Percentiles rank a stretch among this genome's conserved stretches.
Evolutionary conservation across 30 jellyfish, hydroid and myxozoan species (phyloP).

Genomic region (Pseudorhiza aurosa): DNA sequence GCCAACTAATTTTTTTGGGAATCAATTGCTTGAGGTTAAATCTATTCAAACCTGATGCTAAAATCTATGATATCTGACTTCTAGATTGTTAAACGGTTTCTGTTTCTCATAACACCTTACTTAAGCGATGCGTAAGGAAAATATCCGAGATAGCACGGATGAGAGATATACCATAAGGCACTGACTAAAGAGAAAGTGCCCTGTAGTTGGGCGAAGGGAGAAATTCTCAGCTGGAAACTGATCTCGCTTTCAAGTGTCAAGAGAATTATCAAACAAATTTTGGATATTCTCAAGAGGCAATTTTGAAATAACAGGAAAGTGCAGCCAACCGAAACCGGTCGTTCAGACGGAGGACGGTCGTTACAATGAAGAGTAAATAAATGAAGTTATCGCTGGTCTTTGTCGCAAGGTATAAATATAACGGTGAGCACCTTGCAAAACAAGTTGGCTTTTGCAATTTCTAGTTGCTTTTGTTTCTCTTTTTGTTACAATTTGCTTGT

Average conservation of each 20-base stretch:
- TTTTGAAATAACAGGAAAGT: constrained; percentile 5
- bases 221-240: not conserved
- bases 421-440: constrained; percentile 4
- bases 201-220: not conserved
- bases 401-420: not conserved
- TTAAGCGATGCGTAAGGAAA: too few species aligned
- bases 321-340: constrained; percentile 2
- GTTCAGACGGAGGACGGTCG: too few species aligned
- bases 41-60: too few species aligned
- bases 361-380: too few species aligned
- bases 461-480: not conserved
- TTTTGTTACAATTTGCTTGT: not conserved
- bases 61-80: too few species aligned
- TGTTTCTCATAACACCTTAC: too few species aligned
- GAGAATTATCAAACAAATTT: not conserved
- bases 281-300: constrained; percentile 8
- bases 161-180: too few species aligned
- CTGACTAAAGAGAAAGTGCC: too few species aligned
- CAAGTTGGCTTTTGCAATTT: not conserved
- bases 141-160: too few species aligned
- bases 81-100: too few species aligned
- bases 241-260: not conserved
- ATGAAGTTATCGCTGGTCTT: not conserved
- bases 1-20: too few species aligned
- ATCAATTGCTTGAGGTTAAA: too few species aligned